Conservation (phyloP, 2,113 vertebrate genomes). For the Astatoreochromis straeleni region DNA sequence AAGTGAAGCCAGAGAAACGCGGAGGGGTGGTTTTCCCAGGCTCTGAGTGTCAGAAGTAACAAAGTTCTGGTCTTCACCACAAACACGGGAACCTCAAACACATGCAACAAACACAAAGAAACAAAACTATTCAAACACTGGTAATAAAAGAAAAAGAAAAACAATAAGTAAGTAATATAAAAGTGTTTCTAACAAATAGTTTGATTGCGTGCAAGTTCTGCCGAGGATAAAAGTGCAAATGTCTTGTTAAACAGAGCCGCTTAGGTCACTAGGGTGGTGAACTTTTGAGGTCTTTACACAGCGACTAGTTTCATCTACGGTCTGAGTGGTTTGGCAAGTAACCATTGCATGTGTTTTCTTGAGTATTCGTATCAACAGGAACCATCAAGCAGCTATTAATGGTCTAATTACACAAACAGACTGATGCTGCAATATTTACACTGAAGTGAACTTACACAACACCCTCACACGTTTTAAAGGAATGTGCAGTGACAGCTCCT, state of each 20-base stretch:
- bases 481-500: conserved; percentile 38
- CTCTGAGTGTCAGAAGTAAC: background rate
- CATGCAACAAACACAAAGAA: background rate
- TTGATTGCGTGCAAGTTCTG: background rate
- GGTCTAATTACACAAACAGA: background rate
- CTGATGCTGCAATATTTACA: background rate
- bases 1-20: conserved; percentile 4
- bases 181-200: background rate
- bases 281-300: background rate
- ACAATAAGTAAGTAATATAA: background rate
- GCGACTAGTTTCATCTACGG: background rate
- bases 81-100: background rate
- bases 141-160: background rate
- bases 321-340: background rate
- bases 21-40: conserved; percentile 27
- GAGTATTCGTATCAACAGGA: background rate
- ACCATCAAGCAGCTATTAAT: background rate
- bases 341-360: background rate
- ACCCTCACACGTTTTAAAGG: background rate
- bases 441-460: background rate
- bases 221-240: background rate
- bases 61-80: conserved; percentile 10
- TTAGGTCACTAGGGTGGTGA: background rate
- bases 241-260: background rate
- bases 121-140: background rate